Conservation (phyloP, 1,140 invertebrate species). For the Drosophila carrolli region DNA sequence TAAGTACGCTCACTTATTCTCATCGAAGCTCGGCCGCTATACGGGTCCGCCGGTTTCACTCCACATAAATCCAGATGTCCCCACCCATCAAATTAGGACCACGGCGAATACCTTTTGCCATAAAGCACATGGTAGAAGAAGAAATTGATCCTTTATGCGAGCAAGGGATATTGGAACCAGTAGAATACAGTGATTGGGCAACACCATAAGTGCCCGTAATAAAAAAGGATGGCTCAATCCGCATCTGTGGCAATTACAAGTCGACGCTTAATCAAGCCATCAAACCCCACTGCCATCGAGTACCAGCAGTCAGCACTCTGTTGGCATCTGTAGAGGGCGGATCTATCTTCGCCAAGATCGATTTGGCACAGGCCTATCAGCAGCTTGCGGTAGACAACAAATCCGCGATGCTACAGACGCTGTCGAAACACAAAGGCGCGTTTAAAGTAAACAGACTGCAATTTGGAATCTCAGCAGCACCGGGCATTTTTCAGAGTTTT, state of each 20-base stretch:
- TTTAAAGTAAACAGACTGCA: background rate
- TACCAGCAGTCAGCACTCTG: background rate
- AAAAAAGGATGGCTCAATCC: too few species aligned
- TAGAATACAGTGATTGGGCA: too few species aligned
- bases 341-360: constrained; percentile 5
- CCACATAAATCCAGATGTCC: background rate
- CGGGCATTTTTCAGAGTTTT: too few species aligned
- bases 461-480: too few species aligned
- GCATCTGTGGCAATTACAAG: background rate
- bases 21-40: background rate
- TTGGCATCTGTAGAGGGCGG: too few species aligned
- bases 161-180: too few species aligned
- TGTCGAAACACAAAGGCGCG: constrained; percentile 3
- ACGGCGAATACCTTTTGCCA: background rate
- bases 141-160: background rate
- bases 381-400: background rate
- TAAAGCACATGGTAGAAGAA: background rate
- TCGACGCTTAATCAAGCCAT: background rate
- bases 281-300: constrained; percentile 5
- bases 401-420: background rate
- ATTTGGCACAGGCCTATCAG: constrained; percentile 5
- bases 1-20: background rate
- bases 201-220: too few species aligned
- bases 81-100: background rate
- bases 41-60: background rate